phyloP scores from a whole-genome alignment of 2,888 invertebrate genomes.

The Trichopria drosophilae region DNA sequence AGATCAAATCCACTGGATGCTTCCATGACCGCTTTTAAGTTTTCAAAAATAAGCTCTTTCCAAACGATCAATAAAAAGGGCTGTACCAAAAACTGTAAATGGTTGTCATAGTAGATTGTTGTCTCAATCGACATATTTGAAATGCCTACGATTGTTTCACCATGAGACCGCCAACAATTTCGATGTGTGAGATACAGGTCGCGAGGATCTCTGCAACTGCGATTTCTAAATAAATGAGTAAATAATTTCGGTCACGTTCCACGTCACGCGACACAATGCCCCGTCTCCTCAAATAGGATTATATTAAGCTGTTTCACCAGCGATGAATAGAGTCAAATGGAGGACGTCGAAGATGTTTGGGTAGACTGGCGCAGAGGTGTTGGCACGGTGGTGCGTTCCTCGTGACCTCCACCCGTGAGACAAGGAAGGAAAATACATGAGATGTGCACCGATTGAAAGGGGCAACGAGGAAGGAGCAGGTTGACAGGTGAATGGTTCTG shows the following conservation, averaged over 20 bases:
- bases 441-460: conserved; percentile 19
- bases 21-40: no score
- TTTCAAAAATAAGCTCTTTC: no score
- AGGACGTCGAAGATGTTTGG: conserved; percentile 55
- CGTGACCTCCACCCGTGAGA: conserved; percentile 39
- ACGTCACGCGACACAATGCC: conserved; percentile 41
- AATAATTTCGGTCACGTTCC: conserved; percentile 58
- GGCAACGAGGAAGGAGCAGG: conserved; percentile 37
- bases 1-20: no score
- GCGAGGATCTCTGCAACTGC: conserved; percentile 39
- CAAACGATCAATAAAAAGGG: no score
- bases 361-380: conserved; percentile 49
- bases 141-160: no score
- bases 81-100: no score
- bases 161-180: no score
- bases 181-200: no score
- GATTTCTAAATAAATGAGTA: conserved; percentile 54
- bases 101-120: no score
- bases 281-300: conserved; percentile 56
- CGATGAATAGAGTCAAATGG: conserved; percentile 57
- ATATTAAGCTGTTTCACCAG: conserved; percentile 57
- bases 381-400: no score
- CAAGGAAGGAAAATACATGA: conserved; percentile 37
- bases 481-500: conserved; percentile 55
- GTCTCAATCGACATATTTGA: no score